Evolutionary conservation across 2,797 vertebrate genomes (phyloP).

Genomic region (Xenops minutus): DNA sequence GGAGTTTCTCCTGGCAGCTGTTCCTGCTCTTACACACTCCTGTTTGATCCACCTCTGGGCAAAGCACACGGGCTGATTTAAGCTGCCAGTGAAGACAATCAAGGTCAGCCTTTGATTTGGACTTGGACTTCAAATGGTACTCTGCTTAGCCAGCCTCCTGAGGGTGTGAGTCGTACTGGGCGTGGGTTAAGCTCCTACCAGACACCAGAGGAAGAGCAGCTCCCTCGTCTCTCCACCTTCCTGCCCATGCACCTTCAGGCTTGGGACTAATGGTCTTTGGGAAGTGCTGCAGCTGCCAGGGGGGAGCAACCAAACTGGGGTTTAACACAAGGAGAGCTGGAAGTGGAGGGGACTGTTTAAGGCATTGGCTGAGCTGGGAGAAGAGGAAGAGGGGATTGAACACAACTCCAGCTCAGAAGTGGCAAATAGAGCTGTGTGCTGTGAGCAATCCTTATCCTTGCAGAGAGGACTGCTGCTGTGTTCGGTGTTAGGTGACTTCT

Average conservation of each 20-base stretch:
- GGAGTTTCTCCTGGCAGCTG: neutral
- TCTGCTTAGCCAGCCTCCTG: neutral
- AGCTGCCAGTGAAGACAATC: neutral
- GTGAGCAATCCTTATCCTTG: neutral
- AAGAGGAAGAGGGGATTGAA: neutral
- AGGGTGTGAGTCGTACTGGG: neutral
- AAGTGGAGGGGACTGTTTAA: neutral
- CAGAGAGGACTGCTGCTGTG: neutral
- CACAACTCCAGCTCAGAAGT: neutral
- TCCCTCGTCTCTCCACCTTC: neutral
- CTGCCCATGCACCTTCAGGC: neutral
- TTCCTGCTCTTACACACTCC: neutral
- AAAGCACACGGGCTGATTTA: neutral
- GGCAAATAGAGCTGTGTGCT: neutral
- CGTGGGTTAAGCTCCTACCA: neutral
- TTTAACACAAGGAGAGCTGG: neutral
- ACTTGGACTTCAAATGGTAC: neutral
- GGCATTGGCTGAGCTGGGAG: neutral
- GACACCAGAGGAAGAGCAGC: neutral
- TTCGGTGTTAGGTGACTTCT: neutral
- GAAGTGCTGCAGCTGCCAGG: neutral
- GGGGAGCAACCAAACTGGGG: rapidly evolving
- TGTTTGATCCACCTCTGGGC: neutral
- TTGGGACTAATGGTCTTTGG: neutral
- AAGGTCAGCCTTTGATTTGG: neutral